A percentile compares a stretch with the other conserved stretches of the same genome.
These are phyloP conservation scores for Eulemur rubriventer DNA, from an alignment of 2,797 vertebrate species.

Conservation along the genomic window DNA sequence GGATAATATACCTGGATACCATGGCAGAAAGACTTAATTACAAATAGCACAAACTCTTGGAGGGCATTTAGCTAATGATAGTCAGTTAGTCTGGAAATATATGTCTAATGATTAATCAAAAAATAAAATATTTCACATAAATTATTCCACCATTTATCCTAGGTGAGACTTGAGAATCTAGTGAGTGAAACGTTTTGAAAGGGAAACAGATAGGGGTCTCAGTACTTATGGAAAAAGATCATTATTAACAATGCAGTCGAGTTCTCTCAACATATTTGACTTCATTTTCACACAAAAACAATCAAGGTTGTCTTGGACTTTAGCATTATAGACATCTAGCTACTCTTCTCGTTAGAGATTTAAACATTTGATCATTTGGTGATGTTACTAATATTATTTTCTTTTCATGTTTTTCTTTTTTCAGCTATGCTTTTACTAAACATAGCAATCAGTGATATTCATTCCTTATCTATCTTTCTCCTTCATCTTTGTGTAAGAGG, in stretches of 20 bases:
- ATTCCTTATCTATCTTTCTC: background rate
- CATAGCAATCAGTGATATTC: background rate
- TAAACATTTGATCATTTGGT: background rate
- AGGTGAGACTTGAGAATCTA: background rate
- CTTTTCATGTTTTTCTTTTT: background rate
- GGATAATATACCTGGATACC: background rate
- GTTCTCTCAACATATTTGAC: background rate
- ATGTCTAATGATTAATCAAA: background rate
- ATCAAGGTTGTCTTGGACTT: background rate
- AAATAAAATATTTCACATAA: background rate
- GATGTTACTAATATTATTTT: background rate
- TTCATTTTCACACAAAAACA: background rate
- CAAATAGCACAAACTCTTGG: background rate
- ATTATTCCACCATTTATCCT: background rate
- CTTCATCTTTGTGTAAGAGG: background rate
- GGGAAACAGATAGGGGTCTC: rapidly evolving
- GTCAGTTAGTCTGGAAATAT: background rate
- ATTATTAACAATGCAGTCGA: background rate
- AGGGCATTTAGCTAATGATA: background rate
- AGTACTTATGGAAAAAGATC: background rate
- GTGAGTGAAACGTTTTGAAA: background rate
- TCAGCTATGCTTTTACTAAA: background rate
- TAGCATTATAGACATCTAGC: background rate
- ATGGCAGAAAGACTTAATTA: background rate
- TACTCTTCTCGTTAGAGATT: background rate